Conservation (phyloP, 2,797 vertebrate genomes). For the Pachyuromys duprasi region DNA sequence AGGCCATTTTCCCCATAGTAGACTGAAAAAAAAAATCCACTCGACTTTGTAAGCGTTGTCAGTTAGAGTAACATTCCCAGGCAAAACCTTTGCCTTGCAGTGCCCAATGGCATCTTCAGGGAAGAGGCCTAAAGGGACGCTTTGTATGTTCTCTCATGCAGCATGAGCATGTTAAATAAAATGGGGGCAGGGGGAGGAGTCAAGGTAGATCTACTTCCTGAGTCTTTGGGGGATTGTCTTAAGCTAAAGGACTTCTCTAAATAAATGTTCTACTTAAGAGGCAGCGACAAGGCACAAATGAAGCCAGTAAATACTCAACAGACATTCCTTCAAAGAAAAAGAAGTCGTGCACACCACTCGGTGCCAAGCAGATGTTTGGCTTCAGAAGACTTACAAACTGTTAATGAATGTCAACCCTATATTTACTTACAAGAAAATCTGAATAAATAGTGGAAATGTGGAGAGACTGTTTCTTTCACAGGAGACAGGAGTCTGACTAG, state of each 20-base stretch:
- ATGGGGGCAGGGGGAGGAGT: background rate
- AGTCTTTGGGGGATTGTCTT: slow-evolving; percentile 57
- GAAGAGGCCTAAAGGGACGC: slow-evolving; percentile 43
- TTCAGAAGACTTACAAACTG: slow-evolving; percentile 72
- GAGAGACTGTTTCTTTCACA: slow-evolving; percentile 70
- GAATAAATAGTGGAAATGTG: slow-evolving; percentile 72
- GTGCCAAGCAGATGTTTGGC: slow-evolving; percentile 81
- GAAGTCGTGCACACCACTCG: background rate
- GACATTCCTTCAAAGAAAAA: slow-evolving; percentile 70
- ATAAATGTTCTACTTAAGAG: slow-evolving; percentile 65
- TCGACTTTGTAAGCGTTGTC: slow-evolving; percentile 57
- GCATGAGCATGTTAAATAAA: slow-evolving; percentile 7
- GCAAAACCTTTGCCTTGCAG: slow-evolving; percentile 61
- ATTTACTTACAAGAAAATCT: slow-evolving; percentile 76
- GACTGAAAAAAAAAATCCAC: background rate
- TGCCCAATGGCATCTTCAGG: background rate
- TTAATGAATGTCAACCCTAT: slow-evolving; percentile 75
- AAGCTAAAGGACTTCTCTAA: slow-evolving; percentile 64
- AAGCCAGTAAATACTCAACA: slow-evolving; percentile 71
- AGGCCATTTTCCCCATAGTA: slow-evolving; percentile 16
- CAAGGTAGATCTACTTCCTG: slow-evolving; percentile 21
- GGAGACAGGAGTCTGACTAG: slow-evolving; percentile 15
- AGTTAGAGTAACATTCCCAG: slow-evolving; percentile 66
- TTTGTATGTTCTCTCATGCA: slow-evolving; percentile 40
- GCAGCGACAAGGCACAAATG: slow-evolving; percentile 53